Evolutionary conservation across 2,113 vertebrate genomes (phyloP).

Genomic region (Cheirogaleus medius): DNA sequence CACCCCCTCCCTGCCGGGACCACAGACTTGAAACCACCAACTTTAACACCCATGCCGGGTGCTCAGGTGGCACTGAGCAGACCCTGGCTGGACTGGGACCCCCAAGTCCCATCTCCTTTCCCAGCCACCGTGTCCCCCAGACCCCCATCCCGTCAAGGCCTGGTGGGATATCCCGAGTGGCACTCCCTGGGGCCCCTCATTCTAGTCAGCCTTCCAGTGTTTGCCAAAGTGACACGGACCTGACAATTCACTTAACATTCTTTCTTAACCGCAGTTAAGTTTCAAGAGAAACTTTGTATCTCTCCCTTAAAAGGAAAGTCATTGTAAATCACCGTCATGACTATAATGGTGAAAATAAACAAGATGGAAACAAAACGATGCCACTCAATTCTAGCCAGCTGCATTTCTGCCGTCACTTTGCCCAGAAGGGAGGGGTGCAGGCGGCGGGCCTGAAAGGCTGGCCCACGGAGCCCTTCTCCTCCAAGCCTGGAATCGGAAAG

Average conservation of each 20-base stretch:
- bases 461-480: background rate
- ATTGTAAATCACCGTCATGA: background rate
- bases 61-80: background rate
- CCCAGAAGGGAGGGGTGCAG: rapidly evolving
- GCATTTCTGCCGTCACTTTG: background rate
- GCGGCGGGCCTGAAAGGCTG: background rate
- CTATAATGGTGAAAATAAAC: background rate
- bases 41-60: background rate
- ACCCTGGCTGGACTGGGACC: background rate
- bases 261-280: background rate
- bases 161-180: too few relatives aligned
- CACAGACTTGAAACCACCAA: background rate
- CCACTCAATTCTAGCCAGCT: background rate
- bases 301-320: background rate
- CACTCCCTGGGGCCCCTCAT: background rate
- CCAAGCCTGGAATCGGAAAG: background rate
- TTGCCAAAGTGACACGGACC: background rate
- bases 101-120: rapidly evolving
- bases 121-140: background rate
- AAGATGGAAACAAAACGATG: background rate
- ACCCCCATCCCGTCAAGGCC: rapidly evolving
- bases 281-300: background rate
- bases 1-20: background rate
- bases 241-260: background rate
- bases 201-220: background rate